Conservation (phyloP, 2,113 vertebrate genomes). For the Pseudorectes ferrugineus region DNA sequence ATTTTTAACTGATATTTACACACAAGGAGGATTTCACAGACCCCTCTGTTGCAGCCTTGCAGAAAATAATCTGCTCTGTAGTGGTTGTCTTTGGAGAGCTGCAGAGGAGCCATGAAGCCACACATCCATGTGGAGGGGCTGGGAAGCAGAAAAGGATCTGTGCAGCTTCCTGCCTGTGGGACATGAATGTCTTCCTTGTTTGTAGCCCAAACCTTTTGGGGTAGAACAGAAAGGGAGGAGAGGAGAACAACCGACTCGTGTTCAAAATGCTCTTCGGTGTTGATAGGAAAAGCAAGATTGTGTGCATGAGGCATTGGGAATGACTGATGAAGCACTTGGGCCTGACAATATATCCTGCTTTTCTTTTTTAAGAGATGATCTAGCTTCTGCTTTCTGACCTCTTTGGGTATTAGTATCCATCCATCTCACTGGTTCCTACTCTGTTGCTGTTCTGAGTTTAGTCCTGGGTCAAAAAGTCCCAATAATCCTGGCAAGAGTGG, state of each 20-base stretch:
- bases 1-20: conserved; percentile 11
- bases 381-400: neutral
- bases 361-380: neutral
- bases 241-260: neutral
- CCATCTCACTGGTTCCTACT: neutral
- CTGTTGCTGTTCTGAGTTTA: neutral
- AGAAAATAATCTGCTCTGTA: neutral
- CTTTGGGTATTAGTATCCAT: neutral
- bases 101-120: neutral
- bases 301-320: neutral
- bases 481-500: neutral
- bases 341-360: neutral
- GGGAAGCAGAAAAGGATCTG: neutral
- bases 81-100: neutral
- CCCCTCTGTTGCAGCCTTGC: neutral
- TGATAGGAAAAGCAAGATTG: neutral
- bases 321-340: neutral
- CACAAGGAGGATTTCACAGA: neutral
- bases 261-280: neutral
- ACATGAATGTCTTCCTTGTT: neutral
- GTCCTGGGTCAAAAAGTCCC: neutral
- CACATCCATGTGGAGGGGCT: neutral
- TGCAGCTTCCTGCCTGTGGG: neutral
- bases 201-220: neutral
- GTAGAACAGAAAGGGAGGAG: neutral